These are phyloP conservation scores for Polypedilum vanderplanki DNA, from an alignment of 1,140 invertebrate species.

Conservation along the genomic window DNA sequence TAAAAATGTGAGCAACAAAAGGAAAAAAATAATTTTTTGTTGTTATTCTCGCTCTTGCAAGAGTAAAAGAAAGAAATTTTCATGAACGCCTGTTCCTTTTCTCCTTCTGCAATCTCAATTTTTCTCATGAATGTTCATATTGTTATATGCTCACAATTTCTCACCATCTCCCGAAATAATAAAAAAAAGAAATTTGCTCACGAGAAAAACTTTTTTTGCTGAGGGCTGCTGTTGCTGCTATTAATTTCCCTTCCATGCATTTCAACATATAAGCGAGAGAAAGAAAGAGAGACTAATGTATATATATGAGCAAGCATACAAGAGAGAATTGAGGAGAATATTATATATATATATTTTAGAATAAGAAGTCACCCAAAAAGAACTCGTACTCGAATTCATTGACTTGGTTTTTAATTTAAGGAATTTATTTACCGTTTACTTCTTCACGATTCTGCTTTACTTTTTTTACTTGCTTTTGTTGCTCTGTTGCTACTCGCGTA, in stretches of 20 bases:
- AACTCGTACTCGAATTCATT: not conserved
- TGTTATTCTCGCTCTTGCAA: not conserved
- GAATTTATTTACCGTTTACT: constrained; percentile 10
- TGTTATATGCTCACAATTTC: not conserved
- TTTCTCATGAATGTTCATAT: constrained; percentile 12
- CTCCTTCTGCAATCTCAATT: constrained; percentile 26
- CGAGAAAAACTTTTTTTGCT: too few species aligned
- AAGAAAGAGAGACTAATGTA: constrained; percentile 6
- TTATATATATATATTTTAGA: not conserved
- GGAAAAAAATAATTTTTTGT: not conserved
- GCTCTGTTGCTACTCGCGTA: not conserved
- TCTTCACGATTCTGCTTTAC: not conserved
- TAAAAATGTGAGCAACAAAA: constrained; percentile 10
- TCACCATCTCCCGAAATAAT: not conserved
- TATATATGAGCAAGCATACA: too few species aligned
- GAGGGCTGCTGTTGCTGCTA: too few species aligned
- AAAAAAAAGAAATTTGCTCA: too few species aligned
- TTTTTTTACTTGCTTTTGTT: not conserved
- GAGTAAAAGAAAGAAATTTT: not conserved
- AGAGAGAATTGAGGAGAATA: not conserved
- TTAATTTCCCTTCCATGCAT: not conserved
- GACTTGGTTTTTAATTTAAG: constrained; percentile 7
- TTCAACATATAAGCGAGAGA: not conserved
- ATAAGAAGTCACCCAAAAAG: not conserved
- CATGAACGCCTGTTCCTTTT: constrained; percentile 1